Evolutionary conservation across 2,113 vertebrate species (phyloP).

Genomic region (Ictalurus furcatus): DNA sequence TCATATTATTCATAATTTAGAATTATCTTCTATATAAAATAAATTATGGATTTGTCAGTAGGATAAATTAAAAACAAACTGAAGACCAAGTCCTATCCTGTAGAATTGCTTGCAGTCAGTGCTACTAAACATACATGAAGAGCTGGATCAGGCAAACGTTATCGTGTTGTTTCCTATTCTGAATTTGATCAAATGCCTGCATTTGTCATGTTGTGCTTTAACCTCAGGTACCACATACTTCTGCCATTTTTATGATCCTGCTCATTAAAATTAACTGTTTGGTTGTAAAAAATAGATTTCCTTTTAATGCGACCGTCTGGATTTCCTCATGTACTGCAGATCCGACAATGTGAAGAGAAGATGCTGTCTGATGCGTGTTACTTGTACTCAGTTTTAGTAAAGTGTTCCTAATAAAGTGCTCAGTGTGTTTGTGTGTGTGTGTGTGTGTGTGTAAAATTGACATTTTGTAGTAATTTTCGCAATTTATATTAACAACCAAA

Average conservation of each 20-base stretch:
- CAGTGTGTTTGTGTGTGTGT: not conserved
- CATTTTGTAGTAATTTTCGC: no score
- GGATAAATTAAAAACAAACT: not conserved
- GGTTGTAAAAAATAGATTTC: constrained; percentile 76
- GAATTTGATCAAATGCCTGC: constrained; percentile 39
- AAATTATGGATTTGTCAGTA: not conserved
- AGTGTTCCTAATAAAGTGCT: not conserved
- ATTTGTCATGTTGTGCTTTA: constrained; percentile 67
- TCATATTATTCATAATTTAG: not conserved
- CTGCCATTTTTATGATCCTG: constrained; percentile 76
- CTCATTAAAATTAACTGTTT: constrained; percentile 80
- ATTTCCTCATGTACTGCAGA: constrained; percentile 66
- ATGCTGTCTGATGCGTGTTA: constrained; percentile 11
- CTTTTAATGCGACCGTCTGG: constrained; percentile 71
- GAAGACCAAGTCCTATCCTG: not conserved
- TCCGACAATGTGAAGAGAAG: constrained; percentile 56
- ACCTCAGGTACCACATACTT: constrained; percentile 69
- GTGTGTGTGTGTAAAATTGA: no score
- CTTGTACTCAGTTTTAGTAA: not conserved
- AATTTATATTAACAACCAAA: no score
- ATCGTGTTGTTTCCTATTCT: constrained; percentile 30
- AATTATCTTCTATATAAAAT: not conserved
- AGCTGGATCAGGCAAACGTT: not conserved
- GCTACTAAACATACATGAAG: not conserved
- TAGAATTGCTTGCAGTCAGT: no score